Evolutionary conservation across 2,888 invertebrate species (phyloP), one percentile per base, ranked within the genome.

Genomic region (Ceramica pisi): DNA sequence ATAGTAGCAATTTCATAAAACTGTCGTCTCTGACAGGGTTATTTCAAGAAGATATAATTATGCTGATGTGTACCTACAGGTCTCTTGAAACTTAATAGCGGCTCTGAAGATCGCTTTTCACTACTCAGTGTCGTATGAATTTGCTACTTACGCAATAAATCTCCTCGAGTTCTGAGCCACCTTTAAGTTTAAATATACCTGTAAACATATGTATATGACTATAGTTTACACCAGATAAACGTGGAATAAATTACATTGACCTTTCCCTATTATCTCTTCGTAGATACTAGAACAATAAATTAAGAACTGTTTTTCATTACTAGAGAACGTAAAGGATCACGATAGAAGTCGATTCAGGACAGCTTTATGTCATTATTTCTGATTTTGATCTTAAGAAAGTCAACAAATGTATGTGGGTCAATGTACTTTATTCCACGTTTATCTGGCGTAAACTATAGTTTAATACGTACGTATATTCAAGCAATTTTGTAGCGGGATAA

Each of bases 381-480:
- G n/a, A n/a, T n/a, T n/a, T n/a, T n/a, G n/a, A n/a, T n/a, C n/a
- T n/a, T n/a, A n/a, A n/a, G n/a, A n/a, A n/a, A n/a, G n/a, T n/a
- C n/a, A n/a, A n/a, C n/a, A n/a, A n/a, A n/a, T n/a, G n/a, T n/a
- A n/a, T n/a, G n/a, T n/a, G n/a, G n/a, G n/a, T n/a, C n/a, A n/a
- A n/a, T n/a, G n/a, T n/a, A n/a, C n/a, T n/a, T n/a, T n/a, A n/a
- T n/a, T n/a, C n/a, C n/a, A n/a, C n/a, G n/a, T n/a, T n/a, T n/a
- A n/a, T n/a, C 41, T 62, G 56, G 19, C 31, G n/a, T n/a, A n/a
- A n/a, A n/a, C n/a, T n/a, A n/a, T 56, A 26, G 46, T 77, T 73
- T 60, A 77, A 77, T 74, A 74, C 60, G 80, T 80, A 73, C 55
- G 80, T 80, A 75, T 80, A 53, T 64, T 77, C 59, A 71, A 57